Base-by-base conservation (phyloP, 92 coral and sea anemone genomes). In the Siderastrea siderea region DNA sequence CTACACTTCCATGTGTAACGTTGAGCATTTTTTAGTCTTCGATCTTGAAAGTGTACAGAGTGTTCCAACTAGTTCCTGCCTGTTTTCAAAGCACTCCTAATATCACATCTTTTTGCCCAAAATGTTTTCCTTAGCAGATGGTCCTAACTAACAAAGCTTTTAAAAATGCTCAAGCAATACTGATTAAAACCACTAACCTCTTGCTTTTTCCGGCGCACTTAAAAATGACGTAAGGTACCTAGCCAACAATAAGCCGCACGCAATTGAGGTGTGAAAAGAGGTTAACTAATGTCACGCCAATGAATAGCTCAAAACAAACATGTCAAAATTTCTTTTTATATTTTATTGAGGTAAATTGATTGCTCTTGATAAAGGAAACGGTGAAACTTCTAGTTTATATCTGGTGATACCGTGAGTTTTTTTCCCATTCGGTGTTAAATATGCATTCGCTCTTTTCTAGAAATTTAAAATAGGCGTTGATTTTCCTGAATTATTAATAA, bases 171-270 rank as follows among this genome's bases (percentile, higher is more conserved):
- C 78, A 26, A 74, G 47, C 61, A 47, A 77, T 77, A 58, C n/a
- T 45, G 14, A 44, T 10, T 44, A 61, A 61, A 61, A 15, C 19
- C 15, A 61, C 10, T 47, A 69, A 9, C 45, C 16, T 46, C 68
- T 7, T 1, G 26, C 14, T 77, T 26, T 57, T 59, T 58, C 53
- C 43, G 14, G 54, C 11, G 49, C 47, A 57, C 80, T 75, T 44
- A 7, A 13, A 19, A 7, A 43, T 77, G 81, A 77, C 81, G 81
- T 77, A 50, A 60, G 46, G 7, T 6, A 43, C 13, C 13, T 9
- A 6, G 67, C 14, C 0, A 14, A 58, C 80, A 76, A 44, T 45
- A 71, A 74, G 46, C 54, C 51, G 55, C 81, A 77, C 81, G 69
- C 69, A 11, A 77, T 17, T 77, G 1, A 8, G 12, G 17, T 49